Evolutionary conservation across 2,797 vertebrate genomes (phyloP), one percentile per base, ranked within the genome.

Genomic region (Epinephelus awoara): DNA sequence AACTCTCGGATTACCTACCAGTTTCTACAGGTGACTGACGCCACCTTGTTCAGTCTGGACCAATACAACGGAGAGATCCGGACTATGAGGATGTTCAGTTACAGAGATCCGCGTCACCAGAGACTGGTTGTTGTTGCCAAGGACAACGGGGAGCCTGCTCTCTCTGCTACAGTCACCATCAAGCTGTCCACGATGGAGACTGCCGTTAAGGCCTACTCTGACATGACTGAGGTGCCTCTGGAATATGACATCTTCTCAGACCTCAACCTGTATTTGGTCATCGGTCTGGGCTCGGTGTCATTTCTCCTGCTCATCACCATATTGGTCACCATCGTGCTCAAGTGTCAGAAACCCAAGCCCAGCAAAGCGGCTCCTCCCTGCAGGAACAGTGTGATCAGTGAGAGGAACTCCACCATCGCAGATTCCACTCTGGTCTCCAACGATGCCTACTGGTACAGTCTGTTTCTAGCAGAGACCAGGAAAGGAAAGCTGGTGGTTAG

Each of bases 131-230:
- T 91, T 21, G 42, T 84, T 55, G 89, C 89, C 38, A 90, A 89
- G 56, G 88, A 91, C 84, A 89, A 87, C 50, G 90, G 90, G 52
- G 38, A 86, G 11, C 88, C 90, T 5, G 83, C 91, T 66, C 91
- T 94, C 59, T 94, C 93, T 73, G 91, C 93, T 63, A 94, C 92
- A 82, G 92, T 94, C 78, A 94, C 93, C 88, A 93, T 94, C 88
- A 93, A 92, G 3, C 73, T 94, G 25, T 88, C 87, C 79, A 94
- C 92, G 56, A 58, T 93, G 77, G 93, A 94, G 79, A 92, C 92
- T 54, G 90, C 81, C 2, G 82, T 90, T 8, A 93, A 93, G 78
- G 67, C 89, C 77, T 90, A 91, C 85, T 86, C 93, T 55, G 93
- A 92, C 75, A 87, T 92, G 84, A 92, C 86, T 2, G 93, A 93